These are phyloP conservation scores for Enteromius anoplus DNA, from an alignment of 2,797 vertebrate species.

Conservation along the genomic window DNA sequence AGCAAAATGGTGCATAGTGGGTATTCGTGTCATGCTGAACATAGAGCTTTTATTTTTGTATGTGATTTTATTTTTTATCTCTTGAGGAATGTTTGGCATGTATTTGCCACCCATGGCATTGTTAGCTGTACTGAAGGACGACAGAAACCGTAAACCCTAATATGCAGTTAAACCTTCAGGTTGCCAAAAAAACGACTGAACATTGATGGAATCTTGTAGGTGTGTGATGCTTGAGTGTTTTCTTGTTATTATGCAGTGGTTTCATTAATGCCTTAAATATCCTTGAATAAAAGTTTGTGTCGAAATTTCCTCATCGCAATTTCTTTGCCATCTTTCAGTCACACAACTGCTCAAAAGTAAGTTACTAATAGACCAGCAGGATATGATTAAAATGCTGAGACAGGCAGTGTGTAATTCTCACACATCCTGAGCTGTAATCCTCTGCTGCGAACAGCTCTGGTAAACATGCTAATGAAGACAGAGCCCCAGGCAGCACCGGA, in stretches of 20 bases:
- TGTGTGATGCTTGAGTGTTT: conserved; percentile 67
- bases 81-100: conserved; percentile 67
- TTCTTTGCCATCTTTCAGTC: not conserved
- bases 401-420: conserved; percentile 28
- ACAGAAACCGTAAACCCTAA: conserved; percentile 64
- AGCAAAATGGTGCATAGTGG: conserved; percentile 65
- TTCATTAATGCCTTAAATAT: conserved; percentile 83
- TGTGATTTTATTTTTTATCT: conserved; percentile 53
- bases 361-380: conserved; percentile 7
- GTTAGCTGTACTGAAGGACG: conserved; percentile 44
- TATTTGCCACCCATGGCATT: conserved; percentile 62
- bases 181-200: conserved; percentile 64
- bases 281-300: conserved; percentile 77
- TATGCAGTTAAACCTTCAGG: conserved; percentile 78
- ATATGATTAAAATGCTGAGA: conserved; percentile 15
- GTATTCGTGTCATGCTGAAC: conserved; percentile 69
- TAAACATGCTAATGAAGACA: conserved; percentile 35
- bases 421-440: conserved; percentile 32
- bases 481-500: not conserved
- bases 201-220: conserved; percentile 59
- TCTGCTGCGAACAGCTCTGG: conserved; percentile 20
- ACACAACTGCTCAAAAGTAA: not conserved
- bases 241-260: conserved; percentile 78
- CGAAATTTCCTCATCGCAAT: conserved; percentile 44
- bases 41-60: conserved; percentile 61